Base-by-base conservation (phyloP, 2,113 vertebrate genomes). In the Leucoraja erinaceus region DNA sequence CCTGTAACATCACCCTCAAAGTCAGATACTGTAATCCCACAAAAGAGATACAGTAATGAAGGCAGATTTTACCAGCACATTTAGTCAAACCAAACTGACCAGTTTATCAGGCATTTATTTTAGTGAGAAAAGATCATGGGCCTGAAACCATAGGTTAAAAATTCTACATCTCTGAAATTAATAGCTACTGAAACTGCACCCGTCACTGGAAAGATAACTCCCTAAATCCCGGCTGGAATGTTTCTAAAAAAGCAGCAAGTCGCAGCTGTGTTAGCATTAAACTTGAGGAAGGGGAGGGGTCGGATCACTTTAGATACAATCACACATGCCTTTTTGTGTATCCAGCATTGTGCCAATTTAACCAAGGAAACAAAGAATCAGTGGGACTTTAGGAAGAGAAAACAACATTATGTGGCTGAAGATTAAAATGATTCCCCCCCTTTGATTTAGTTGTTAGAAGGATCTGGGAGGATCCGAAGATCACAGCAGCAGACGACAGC, bases 401-500 rank as follows among this genome's bases (percentile, higher is more conserved):
- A 72, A 47, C 20, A 20, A 59, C 28, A 11, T 14, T 33, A 47
- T 54, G 90, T 28, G n/a, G 63, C 20, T 14, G 59, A 63, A 91
- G 16, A 22, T 66, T 25, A 70, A 88, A 72, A 47, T 72, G 18
- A 61, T 28, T n/a, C 88, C 4, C 22, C 20, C 28, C 38, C n/a
- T n/a, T 63, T 47, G 90, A 91, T 91, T 54, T 54, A 91, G 90
- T 68, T 54, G 33, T 74, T 54, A 54, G 38, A 72, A 72, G 68
- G 20, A 74, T 68, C 38, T 91, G 68, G 18, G 94, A 95, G 92
- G 94, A 93, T 94, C 94, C 93, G 93, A 94, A 94, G 93, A 94
- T 77, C 94, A 72, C 95, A 93, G 94, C 90, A 95, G 93, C 94
- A 95, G 95, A 96, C 95, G 95, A 96, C 95, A 95, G 93, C 95